Evolutionary conservation across 2,888 invertebrate species (phyloP), one percentile per base, ranked within the genome.

Genomic region (Plutella xylostella): DNA sequence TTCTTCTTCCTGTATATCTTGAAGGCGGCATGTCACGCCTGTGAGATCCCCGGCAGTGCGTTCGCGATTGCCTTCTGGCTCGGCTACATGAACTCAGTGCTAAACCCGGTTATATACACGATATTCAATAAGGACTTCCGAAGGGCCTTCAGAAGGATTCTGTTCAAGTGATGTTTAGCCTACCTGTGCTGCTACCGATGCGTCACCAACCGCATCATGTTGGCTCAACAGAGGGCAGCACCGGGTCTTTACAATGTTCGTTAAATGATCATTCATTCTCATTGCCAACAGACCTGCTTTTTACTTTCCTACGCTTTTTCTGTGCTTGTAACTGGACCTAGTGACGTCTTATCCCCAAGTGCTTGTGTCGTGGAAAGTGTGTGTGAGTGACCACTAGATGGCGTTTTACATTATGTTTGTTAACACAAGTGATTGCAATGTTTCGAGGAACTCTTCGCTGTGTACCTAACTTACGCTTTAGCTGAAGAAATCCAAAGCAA

Each of bases 61-160:
- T 97, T 97, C 66, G 92, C 94, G 46, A 91, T 96, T 54, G 97
- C 96, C 30, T 97, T 97, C 80, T 97, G 97, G 97, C 85, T 97
- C 54, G 97, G 97, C 34, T 98, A 97, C 72, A 96, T 96, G 91
- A 97, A 97, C 78, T 97, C 96, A 47, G 97, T 96, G 42, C 85
- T 97, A 44, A 97, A 97, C 79, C 97, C 97, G 49, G 94, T 93
- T 62, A 97, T 97, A 62, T 97, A 97, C 78, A 97, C 97, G 48
- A 96, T 97, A 66, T 97, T 97, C 83, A 97, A 97, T 83, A 94
- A 97, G 86, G 97, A 98, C 87, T 98, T 98, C 83, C 89, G 97
- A 57, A 88, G 95, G 64, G 97, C 97, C 51, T 98, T 98, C 75
- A 89, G 96, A 56, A 90, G 96, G 75, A 97, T 98, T 83, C 87